These are phyloP conservation scores for Drosophila cardini DNA, from an alignment of 1,140 invertebrate species.

Conservation along the genomic window DNA sequence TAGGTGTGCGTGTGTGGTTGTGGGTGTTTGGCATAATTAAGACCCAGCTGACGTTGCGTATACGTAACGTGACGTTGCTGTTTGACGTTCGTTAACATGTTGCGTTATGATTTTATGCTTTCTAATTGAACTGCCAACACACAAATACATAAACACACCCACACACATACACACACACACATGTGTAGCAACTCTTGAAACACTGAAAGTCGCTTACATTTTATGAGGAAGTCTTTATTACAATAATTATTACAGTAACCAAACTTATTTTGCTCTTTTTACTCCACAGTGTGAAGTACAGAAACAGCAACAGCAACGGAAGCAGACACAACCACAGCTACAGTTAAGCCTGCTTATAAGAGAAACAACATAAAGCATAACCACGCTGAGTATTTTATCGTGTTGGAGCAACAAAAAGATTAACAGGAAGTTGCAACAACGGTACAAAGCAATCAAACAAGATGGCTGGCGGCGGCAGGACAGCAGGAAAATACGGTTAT, in stretches of 20 bases:
- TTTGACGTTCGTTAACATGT: slow-evolving; percentile 26
- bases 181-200: not conserved
- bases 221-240: not conserved
- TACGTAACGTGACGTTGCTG: slow-evolving; percentile 62
- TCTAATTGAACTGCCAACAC: slow-evolving; percentile 36
- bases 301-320: slow-evolving; percentile 15
- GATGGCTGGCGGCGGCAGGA: slow-evolving; percentile 81
- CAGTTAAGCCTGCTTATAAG: slow-evolving; percentile 4
- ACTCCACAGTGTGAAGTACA: not conserved
- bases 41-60: slow-evolving; percentile 62
- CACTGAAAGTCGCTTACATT: not conserved
- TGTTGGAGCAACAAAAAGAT: slow-evolving; percentile 25
- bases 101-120: slow-evolving; percentile 37
- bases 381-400: slow-evolving; percentile 53
- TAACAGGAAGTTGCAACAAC: slow-evolving; percentile 42
- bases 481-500: slow-evolving; percentile 83
- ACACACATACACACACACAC: slow-evolving; percentile 13
- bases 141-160: slow-evolving; percentile 8
- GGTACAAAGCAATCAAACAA: slow-evolving; percentile 67
- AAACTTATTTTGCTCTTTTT: not conserved
- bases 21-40: slow-evolving; percentile 63
- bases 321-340: not conserved
- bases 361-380: slow-evolving; percentile 45
- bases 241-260: not conserved
- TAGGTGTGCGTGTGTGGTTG: slow-evolving; percentile 8